Evolutionary conservation across 2,113 vertebrate genomes (phyloP).

Genomic region (Dasypus novemcinctus): DNA sequence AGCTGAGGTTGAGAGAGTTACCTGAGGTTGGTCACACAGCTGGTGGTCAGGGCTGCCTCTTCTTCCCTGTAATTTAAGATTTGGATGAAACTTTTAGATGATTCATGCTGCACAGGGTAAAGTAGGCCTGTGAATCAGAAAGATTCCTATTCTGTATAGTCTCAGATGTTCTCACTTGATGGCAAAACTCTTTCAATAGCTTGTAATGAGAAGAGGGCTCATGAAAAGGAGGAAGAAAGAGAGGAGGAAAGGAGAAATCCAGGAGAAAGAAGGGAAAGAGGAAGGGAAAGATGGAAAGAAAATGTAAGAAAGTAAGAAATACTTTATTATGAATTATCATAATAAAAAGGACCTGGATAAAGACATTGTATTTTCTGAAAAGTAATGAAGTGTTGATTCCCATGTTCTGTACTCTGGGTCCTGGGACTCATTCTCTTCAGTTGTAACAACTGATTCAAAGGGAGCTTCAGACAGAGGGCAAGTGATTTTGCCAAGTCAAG

Average conservation of each 20-base stretch:
- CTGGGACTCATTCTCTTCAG: background rate
- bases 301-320: background rate
- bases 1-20: background rate
- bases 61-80: background rate
- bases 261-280: background rate
- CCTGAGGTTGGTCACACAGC: too few relatives aligned
- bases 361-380: background rate
- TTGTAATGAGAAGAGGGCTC: background rate
- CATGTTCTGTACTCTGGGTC: background rate
- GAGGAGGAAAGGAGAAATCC: background rate
- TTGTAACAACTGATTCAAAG: background rate
- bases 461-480: background rate
- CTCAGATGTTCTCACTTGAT: background rate
- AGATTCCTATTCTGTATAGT: background rate
- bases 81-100: background rate
- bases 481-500: background rate
- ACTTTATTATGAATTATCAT: background rate
- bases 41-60: rapidly evolving
- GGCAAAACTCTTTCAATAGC: background rate
- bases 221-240: background rate
- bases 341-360: background rate
- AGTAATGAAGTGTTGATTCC: background rate
- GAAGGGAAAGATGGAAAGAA: background rate
- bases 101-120: background rate
- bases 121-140: background rate